Evolutionary conservation across 1,140 invertebrate species (phyloP).

Genomic region (Pteromalus puparum): DNA sequence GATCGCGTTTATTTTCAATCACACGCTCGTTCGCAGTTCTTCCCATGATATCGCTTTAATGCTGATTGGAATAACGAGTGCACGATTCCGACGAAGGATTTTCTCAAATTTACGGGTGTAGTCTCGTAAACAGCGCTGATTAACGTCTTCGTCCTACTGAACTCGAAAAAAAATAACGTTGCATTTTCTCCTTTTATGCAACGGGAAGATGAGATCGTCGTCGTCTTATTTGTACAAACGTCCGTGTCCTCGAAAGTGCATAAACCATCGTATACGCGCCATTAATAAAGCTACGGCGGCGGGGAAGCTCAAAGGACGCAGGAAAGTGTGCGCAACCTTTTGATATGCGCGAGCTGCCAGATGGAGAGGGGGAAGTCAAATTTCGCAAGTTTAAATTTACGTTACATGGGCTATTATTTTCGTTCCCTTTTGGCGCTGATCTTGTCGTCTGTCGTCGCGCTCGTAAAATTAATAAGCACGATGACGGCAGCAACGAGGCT

Average conservation of each 20-base stretch:
- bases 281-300: slow-evolving; percentile 10
- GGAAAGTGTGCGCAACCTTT: not conserved
- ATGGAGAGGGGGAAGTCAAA: not conserved
- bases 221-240: slow-evolving; percentile 2
- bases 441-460: slow-evolving; percentile 14
- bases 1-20: slow-evolving; percentile 40
- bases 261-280: not conserved
- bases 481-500: slow-evolving; percentile 58
- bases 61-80: not conserved
- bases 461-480: slow-evolving; percentile 64
- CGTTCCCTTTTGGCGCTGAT: not conserved
- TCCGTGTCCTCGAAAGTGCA: not conserved
- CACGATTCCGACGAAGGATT: not conserved
- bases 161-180: not conserved
- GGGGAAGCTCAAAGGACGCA: not conserved
- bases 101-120: too few species aligned
- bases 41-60: not conserved
- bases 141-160: slow-evolving; percentile 5
- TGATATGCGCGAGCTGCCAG: not conserved
- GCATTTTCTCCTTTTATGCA: slow-evolving; percentile 12
- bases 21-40: not conserved
- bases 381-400: not conserved
- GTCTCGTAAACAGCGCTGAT: not conserved
- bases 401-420: not conserved
- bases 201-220: not conserved